phyloP scores from a whole-genome alignment of 2,797 vertebrate genomes.

The Okamejei kenojei region DNA sequence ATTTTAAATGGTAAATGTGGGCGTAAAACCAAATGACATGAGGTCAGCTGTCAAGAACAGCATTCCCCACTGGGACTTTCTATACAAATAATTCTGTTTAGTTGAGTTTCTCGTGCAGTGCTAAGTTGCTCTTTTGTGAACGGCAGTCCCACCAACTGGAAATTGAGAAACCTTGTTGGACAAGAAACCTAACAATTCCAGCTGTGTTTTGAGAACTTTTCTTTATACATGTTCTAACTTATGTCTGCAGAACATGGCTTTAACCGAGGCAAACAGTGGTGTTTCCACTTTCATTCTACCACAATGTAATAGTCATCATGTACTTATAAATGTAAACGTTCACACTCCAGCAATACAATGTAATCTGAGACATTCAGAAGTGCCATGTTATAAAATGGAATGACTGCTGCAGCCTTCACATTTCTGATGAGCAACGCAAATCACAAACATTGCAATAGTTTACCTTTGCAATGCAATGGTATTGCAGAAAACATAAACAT shows the following conservation, averaged over 20 bases:
- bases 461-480: not conserved
- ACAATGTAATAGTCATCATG: not conserved
- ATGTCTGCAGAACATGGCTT: not conserved
- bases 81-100: not conserved
- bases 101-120: not conserved
- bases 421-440: not conserved
- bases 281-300: not conserved
- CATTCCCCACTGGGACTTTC: not conserved
- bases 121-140: not conserved
- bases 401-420: not conserved
- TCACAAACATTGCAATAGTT: not conserved
- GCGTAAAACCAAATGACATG: not conserved
- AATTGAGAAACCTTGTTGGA: not conserved
- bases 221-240: not conserved
- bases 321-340: not conserved
- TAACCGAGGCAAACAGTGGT: not conserved
- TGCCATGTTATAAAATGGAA: not conserved
- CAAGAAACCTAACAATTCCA: not conserved
- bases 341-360: not conserved
- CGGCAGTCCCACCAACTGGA: not conserved
- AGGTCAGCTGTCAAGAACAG: not conserved
- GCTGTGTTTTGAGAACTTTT: not conserved
- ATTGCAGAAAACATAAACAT: not conserved
- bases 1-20: not conserved
- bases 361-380: not conserved